phyloP scores from a whole-genome alignment of 2,797 vertebrate genomes.

The Cheirogaleus major region DNA sequence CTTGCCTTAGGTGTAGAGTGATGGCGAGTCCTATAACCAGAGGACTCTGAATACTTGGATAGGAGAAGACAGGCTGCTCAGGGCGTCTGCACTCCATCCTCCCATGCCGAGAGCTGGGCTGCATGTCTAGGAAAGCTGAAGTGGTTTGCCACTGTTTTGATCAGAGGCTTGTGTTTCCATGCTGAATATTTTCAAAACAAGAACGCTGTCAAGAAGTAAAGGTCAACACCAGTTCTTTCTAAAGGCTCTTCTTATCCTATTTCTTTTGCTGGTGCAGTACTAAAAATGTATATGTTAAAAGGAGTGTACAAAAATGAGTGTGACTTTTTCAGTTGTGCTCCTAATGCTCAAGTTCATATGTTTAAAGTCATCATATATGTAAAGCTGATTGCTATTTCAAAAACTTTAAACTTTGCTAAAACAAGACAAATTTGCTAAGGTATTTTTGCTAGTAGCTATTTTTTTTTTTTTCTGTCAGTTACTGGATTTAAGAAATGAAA shows the following conservation, averaged over 20 bases:
- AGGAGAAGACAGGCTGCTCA: neutral
- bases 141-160: neutral
- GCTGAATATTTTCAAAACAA: conserved; percentile 37
- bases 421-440: neutral
- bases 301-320: neutral
- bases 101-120: too few species aligned
- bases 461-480: neutral
- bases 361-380: neutral
- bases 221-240: neutral
- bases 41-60: neutral
- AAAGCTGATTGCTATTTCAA: neutral
- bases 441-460: neutral
- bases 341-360: neutral
- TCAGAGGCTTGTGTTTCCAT: neutral
- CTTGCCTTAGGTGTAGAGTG: neutral
- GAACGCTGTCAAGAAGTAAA: neutral
- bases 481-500: conserved; percentile 17
- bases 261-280: neutral
- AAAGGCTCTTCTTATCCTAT: neutral
- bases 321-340: neutral
- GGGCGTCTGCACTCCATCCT: neutral
- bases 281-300: neutral
- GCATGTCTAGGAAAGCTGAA: neutral
- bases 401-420: neutral
- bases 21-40: neutral